phyloP scores from a whole-genome alignment of 2,113 vertebrate genomes.

The Lycocorax pyrrhopterus region DNA sequence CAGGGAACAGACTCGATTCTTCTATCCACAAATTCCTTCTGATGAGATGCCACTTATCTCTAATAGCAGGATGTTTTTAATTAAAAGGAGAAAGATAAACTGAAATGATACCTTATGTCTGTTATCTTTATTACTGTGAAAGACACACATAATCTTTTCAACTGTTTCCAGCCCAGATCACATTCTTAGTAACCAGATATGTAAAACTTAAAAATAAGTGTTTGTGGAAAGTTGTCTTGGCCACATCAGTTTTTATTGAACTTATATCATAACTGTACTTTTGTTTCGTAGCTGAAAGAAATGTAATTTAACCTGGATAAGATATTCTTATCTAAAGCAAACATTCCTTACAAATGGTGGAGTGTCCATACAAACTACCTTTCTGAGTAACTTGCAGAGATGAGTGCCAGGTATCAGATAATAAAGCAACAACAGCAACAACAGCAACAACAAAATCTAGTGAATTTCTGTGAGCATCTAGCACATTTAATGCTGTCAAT shows the following conservation, averaged over 20 bases:
- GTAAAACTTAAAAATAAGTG: not conserved
- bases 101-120: not conserved
- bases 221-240: not conserved
- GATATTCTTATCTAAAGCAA: not conserved
- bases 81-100: not conserved
- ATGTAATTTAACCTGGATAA: not conserved
- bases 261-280: not conserved
- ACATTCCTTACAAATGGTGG: not conserved
- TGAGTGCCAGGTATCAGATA: not conserved
- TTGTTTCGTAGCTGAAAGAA: not conserved
- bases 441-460: not conserved
- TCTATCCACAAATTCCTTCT: not conserved
- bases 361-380: not conserved
- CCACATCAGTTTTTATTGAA: not conserved
- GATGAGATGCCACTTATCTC: not conserved
- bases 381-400: not conserved
- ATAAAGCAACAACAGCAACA: not conserved
- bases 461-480: not conserved
- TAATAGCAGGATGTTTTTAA: not conserved
- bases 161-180: not conserved
- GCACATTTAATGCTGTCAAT: not conserved
- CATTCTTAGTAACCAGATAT: not conserved
- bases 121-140: not conserved
- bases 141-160: not conserved
- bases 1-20: not conserved